Evolutionary conservation across 2,888 invertebrate species (phyloP).

Genomic region (Melangyna quadrimaculata): DNA sequence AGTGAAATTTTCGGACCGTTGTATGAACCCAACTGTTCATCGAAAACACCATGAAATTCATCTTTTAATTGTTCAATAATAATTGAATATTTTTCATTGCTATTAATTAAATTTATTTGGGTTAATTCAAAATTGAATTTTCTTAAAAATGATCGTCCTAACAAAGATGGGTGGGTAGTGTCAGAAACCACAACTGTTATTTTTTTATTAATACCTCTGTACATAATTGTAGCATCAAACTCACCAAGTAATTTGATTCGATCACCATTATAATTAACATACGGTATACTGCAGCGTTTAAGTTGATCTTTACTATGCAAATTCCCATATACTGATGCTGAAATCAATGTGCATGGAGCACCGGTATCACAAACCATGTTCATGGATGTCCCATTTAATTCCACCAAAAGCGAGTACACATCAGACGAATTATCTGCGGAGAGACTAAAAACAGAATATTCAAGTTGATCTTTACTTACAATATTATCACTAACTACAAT

Average conservation of each 20-base stretch:
- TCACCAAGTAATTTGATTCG: background rate
- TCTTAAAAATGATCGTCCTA: constrained; percentile 20
- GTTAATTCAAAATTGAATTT: constrained; percentile 23
- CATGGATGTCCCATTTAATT: background rate
- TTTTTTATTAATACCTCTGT: background rate
- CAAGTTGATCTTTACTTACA: background rate
- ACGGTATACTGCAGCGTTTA: background rate
- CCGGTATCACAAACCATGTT: background rate
- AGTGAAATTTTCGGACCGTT: background rate
- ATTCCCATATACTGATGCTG: background rate
- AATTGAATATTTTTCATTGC: background rate
- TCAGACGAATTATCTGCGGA: constrained; percentile 4
- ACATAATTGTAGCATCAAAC: background rate
- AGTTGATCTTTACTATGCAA: background rate
- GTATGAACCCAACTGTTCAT: constrained; percentile 12
- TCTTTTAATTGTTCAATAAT: constrained; percentile 17
- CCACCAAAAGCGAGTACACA: constrained; percentile 14
- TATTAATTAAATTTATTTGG: constrained; percentile 6
- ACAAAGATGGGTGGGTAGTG: constrained; percentile 15
- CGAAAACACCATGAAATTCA: constrained; percentile 13
- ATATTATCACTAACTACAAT: background rate
- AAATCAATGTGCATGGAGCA: background rate
- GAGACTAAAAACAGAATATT: constrained; percentile 18
- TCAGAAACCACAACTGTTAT: constrained; percentile 4
- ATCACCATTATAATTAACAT: constrained; percentile 11